A percentile compares a stretch with the other conserved stretches of the same genome.
Conservation (phyloP, 2,888 invertebrate genomes). For the Buathra laborator region DNA sequence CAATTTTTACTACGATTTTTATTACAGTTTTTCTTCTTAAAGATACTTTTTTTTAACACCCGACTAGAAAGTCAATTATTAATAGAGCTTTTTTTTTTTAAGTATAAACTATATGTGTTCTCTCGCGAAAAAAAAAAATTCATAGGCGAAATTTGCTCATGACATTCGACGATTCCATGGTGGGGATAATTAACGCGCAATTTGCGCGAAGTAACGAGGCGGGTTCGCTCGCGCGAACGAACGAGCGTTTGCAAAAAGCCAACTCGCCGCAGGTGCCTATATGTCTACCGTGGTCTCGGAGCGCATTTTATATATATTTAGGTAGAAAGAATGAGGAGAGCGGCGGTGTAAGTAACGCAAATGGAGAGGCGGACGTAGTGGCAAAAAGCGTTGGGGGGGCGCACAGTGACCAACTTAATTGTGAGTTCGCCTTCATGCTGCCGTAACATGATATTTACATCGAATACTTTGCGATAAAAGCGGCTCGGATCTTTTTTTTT, state of each 20-base stretch:
- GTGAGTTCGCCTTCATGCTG: slow-evolving; percentile 68
- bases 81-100: too few species aligned
- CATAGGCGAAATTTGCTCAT: slow-evolving; percentile 58
- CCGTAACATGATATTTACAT: slow-evolving; percentile 72
- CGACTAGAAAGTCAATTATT: too few species aligned
- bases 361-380: slow-evolving; percentile 73
- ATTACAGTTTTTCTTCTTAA: too few species aligned
- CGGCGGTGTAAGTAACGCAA: slow-evolving; percentile 71
- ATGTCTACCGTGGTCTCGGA: slow-evolving; percentile 55
- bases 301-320: slow-evolving; percentile 63
- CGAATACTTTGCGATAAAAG: slow-evolving; percentile 67
- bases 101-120: too few species aligned
- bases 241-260: slow-evolving; percentile 71
- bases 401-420: slow-evolving; percentile 73
- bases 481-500: slow-evolving; percentile 49
- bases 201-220: slow-evolving; percentile 78
- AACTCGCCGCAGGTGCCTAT: slow-evolving; percentile 73
- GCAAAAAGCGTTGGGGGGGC: slow-evolving; percentile 56
- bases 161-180: slow-evolving; percentile 61
- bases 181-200: slow-evolving; percentile 77
- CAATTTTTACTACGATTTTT: too few species aligned
- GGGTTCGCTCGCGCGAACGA: slow-evolving; percentile 67
- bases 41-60: too few species aligned
- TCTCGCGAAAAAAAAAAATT: slow-evolving; percentile 6
- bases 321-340: slow-evolving; percentile 65